Percentiles rank a stretch among this genome's conserved stretches.
phyloP scores from a whole-genome alignment of 2,113 vertebrate genomes.

The Leptobrachium ailaonicum region DNA sequence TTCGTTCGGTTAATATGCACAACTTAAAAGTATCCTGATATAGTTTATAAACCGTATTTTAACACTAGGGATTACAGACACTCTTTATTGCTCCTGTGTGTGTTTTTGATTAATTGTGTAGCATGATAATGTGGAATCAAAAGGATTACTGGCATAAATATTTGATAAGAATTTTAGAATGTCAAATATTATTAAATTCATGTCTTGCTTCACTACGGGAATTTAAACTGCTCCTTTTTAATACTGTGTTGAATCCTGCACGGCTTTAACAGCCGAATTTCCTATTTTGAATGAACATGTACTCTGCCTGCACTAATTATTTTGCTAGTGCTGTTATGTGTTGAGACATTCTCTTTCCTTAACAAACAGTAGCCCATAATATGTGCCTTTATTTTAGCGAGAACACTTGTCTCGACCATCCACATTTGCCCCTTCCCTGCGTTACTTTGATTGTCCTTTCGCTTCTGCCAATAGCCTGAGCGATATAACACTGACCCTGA shows the following conservation, averaged over 20 bases:
- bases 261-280: constrained; percentile 7
- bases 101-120: too few relatives aligned
- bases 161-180: background rate
- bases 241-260: background rate
- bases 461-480: constrained; percentile 11
- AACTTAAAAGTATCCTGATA: too few relatives aligned
- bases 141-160: background rate
- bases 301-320: constrained; percentile 23
- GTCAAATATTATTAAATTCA: background rate
- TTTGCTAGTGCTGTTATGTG: constrained; percentile 33
- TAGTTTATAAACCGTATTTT: too few relatives aligned
- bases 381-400: constrained; percentile 21
- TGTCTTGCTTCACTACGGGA: background rate
- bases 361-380: constrained; percentile 9
- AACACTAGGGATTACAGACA: too few relatives aligned
- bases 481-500: constrained; percentile 10
- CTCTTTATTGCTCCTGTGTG: too few relatives aligned
- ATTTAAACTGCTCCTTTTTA: constrained; percentile 25
- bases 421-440: background rate
- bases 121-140: background rate
- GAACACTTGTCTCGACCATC: constrained; percentile 29
- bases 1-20: too few relatives aligned
- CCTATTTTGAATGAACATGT: constrained; percentile 29
- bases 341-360: constrained; percentile 29
- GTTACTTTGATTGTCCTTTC: constrained; percentile 25